Base-by-base conservation (phyloP, 2,113 vertebrate genomes). In the Psittacus erithacus region DNA sequence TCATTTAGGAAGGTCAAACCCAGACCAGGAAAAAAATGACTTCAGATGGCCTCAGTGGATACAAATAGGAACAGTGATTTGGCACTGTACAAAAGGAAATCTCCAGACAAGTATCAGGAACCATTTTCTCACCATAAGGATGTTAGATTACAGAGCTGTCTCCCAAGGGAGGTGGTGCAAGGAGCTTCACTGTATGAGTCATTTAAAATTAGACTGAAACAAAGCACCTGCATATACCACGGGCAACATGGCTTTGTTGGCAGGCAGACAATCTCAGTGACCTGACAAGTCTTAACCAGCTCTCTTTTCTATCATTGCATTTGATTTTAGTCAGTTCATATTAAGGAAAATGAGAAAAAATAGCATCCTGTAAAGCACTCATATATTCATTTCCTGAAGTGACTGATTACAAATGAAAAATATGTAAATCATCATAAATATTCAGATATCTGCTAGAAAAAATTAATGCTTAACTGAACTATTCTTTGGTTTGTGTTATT, bases 151-250 rank as follows among this genome's bases (percentile, higher is more conserved):
- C 67, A 89, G 65, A 79, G 39, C 57, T 91, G n/a, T 33, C 57
- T 96, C 92, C 69, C 77, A 88, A 53, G 91, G 74, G 91, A 89
- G 67, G 46, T 31, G 38, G 83, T 91, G 62, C 67, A 94, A 91
- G 93, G 67, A 92, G 49, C 73, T 90, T 81, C 69, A 62, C 62
- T 44, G 5, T 55, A 71, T n/a, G 80, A 96, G 86, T 91, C 76
- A 84, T 81, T 84, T 88, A 92, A 95, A 96, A 96, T 97, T 87
- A 95, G 74, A 73, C 86, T 63, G 86, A 94, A 96, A 89, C 86
- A 95, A 96, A 95, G 88, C 93, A 96, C 93, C 95, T 96, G 88
- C 80, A 67, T 6, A 73, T 82, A 94, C 91, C 29, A 10, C 83
- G 82, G 95, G 96, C 93, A 84, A 84, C 68, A 92, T 1, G 90